Evolutionary conservation across 2,113 vertebrate genomes (phyloP).

Genomic region (Upupa epops): DNA sequence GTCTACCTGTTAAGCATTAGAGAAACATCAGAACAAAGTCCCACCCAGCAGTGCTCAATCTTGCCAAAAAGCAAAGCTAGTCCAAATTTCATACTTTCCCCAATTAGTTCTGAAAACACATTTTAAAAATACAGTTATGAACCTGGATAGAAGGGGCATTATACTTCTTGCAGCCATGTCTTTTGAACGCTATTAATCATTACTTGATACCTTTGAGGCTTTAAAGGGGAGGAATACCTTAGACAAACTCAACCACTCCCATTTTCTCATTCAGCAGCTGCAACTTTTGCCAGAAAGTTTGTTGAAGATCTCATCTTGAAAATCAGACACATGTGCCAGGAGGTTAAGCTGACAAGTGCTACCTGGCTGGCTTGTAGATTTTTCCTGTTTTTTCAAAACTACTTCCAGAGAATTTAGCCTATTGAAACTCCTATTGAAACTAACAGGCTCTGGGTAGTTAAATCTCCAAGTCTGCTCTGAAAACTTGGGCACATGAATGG

Average conservation of each 20-base stretch:
- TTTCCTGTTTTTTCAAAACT: background rate
- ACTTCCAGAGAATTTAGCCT: background rate
- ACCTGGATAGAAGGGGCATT: background rate
- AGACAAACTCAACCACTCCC: background rate
- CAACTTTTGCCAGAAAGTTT: background rate
- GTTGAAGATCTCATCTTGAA: background rate
- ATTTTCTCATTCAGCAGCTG: background rate
- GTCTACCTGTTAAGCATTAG: background rate
- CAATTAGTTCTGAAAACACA: conserved; percentile 12
- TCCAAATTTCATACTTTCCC: background rate
- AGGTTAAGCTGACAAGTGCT: background rate
- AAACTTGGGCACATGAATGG: conserved; percentile 5
- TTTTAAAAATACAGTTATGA: background rate
- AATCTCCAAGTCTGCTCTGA: background rate
- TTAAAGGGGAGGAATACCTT: background rate
- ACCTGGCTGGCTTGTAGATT: background rate
- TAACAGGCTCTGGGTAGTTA: background rate
- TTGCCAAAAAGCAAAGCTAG: background rate
- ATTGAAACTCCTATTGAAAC: background rate
- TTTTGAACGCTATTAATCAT: background rate
- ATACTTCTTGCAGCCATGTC: background rate
- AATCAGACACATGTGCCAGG: background rate
- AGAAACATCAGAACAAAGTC: background rate
- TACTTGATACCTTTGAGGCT: background rate
- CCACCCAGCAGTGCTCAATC: background rate